Conservation (phyloP, 2,113 vertebrate species). For the Naja naja region DNA sequence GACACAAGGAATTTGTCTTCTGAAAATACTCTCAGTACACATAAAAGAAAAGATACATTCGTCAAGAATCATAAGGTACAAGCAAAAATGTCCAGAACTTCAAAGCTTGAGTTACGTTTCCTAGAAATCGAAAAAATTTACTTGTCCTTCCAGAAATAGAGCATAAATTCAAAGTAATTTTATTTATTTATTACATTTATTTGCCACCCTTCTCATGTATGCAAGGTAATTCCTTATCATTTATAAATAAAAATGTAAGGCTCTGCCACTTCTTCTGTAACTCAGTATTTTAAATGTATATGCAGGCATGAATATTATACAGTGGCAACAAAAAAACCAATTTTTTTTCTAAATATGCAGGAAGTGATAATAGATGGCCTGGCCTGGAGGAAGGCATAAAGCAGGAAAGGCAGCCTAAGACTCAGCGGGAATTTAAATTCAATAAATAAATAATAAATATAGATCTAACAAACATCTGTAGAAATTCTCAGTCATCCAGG, state of each 20-base stretch:
- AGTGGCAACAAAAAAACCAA: not conserved
- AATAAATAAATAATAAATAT: not conserved
- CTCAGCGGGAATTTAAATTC: not conserved
- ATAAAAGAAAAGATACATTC: no score
- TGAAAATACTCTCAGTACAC: no score
- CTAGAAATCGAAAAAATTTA: not conserved
- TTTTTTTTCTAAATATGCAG: not conserved
- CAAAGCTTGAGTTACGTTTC: not conserved
- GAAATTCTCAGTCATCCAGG: no score
- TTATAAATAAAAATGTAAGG: not conserved
- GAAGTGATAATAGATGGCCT: not conserved
- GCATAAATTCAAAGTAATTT: not conserved
- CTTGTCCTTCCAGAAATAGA: not conserved
- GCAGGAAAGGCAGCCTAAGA: not conserved
- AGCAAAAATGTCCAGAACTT: not conserved
- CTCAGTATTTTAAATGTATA: conserved; percentile 6
- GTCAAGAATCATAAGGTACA: no score
- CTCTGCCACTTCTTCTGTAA: not conserved
- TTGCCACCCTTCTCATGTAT: not conserved
- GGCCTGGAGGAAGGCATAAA: not conserved
- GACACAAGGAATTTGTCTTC: no score
- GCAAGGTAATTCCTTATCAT: not conserved
- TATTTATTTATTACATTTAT: not conserved
- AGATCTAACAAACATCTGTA: not conserved
- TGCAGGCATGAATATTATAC: not conserved